Evolutionary conservation across 2,113 vertebrate species (phyloP).

Genomic region (Spheniscus mendiculus): DNA sequence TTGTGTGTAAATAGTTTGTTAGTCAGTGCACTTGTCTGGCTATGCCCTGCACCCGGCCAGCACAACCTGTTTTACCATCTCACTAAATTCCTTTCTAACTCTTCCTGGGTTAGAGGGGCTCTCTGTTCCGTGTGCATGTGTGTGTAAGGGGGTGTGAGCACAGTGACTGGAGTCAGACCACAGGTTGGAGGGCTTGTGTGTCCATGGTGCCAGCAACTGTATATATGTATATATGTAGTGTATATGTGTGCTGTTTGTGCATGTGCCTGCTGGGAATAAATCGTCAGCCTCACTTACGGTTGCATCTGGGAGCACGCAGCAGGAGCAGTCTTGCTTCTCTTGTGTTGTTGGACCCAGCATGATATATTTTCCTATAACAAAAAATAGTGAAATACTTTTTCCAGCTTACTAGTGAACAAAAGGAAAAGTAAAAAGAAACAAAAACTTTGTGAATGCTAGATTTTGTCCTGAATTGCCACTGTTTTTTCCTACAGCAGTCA

Average conservation of each 20-base stretch:
- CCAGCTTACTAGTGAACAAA: neutral
- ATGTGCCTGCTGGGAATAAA: neutral
- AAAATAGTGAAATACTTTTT: neutral
- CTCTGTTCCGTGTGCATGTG: neutral
- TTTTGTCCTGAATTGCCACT: neutral
- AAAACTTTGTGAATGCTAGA: neutral
- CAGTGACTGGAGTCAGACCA: neutral
- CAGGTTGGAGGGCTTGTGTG: neutral
- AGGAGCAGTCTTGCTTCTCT: neutral
- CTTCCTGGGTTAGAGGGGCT: neutral
- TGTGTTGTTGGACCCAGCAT: neutral
- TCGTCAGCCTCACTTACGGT: neutral
- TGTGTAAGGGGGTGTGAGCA: rapidly evolving
- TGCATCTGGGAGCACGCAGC: neutral
- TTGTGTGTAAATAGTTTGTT: neutral
- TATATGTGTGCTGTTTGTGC: neutral
- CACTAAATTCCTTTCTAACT: neutral
- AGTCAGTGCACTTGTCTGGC: neutral
- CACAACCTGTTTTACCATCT: neutral
- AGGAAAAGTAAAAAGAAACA: neutral
- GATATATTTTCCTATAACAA: neutral
- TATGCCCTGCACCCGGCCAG: neutral
- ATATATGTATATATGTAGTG: no score
- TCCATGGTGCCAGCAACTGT: neutral
- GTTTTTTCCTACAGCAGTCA: neutral